These are phyloP conservation scores for Punctoribates punctum DNA, from an alignment of 2,888 invertebrate species.

Conservation along the genomic window DNA sequence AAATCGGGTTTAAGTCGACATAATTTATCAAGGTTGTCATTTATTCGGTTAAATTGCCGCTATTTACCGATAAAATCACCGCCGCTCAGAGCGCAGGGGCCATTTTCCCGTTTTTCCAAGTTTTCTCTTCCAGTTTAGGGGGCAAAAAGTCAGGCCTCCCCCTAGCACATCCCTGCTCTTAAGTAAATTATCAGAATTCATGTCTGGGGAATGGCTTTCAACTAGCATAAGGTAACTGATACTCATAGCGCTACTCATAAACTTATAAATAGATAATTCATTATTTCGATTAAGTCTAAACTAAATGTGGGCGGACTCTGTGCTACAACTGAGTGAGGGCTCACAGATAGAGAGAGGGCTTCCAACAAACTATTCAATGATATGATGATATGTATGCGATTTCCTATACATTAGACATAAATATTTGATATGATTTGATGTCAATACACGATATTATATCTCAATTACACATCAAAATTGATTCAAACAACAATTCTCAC, in stretches of 20 bases:
- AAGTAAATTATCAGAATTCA: conserved; percentile 9
- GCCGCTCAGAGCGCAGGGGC: too few species aligned
- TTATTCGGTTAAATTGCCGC: too few species aligned
- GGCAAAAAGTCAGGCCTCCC: too few species aligned
- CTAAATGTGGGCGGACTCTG: neutral
- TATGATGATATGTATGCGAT: neutral
- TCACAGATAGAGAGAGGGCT: too few species aligned
- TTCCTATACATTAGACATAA: neutral
- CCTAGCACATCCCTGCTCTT: too few species aligned
- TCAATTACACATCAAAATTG: neutral
- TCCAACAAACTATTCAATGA: neutral
- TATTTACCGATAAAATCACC: too few species aligned
- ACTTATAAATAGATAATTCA: conserved; percentile 19
- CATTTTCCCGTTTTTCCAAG: too few species aligned
- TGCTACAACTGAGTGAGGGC: too few species aligned
- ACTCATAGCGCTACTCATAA: neutral
- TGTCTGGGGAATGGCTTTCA: conserved; percentile 15
- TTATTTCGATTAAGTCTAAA: neutral
- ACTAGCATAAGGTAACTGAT: neutral
- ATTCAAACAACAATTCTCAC: neutral
- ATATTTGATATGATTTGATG: neutral
- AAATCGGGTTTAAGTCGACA: too few species aligned
- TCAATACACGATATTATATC: neutral
- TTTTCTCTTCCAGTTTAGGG: too few species aligned
- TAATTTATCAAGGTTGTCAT: too few species aligned